phyloP scores from a whole-genome alignment of 1,140 invertebrate genomes.

The Brachionus paranguensis region DNA sequence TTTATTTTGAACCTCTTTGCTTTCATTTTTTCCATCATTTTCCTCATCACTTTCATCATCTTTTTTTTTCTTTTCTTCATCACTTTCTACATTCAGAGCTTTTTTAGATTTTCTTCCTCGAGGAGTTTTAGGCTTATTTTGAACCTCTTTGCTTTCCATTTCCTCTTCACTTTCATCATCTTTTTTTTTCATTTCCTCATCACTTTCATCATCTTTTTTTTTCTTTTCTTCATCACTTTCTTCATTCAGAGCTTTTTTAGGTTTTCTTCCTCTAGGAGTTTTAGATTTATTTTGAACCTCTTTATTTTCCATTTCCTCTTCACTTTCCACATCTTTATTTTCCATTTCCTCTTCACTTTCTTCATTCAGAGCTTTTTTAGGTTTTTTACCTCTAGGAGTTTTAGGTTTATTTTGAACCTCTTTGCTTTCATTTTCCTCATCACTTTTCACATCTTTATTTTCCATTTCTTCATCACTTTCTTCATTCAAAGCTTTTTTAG shows the following conservation, averaged over 20 bases:
- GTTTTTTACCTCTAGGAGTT: not conserved
- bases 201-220: too few species aligned
- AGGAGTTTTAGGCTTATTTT: not conserved
- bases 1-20: not conserved
- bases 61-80: not conserved
- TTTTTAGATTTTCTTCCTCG: not conserved
- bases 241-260: not conserved
- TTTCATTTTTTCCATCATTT: not conserved
- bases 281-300: not conserved
- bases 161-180: not conserved
- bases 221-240: not conserved
- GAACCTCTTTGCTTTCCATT: not conserved
- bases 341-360: not conserved
- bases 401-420: not conserved
- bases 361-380: not conserved
- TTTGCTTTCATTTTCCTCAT: not conserved
- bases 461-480: not conserved
- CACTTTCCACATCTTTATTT: not conserved
- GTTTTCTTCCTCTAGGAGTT: not conserved
- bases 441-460: not conserved
- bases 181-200: not conserved
- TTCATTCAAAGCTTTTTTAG: not conserved
- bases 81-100: not conserved
- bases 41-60: not conserved
- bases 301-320: not conserved